Conservation (phyloP, 2,113 vertebrate genomes). For the Siniperca chuatsi region DNA sequence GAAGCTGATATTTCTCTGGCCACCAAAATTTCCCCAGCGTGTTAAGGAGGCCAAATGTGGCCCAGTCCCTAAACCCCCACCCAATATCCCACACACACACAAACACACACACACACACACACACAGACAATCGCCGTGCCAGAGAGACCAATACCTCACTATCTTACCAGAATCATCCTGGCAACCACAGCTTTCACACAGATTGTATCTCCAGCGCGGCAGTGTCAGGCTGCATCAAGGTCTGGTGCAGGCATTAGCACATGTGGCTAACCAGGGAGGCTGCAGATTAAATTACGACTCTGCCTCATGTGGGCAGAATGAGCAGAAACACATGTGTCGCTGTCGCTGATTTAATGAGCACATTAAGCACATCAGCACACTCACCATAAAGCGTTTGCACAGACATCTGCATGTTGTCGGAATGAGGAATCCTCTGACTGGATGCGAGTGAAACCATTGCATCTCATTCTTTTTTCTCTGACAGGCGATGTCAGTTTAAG, state of each 20-base stretch:
- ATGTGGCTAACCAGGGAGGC: slow-evolving; percentile 76
- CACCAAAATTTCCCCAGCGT: slow-evolving; percentile 62
- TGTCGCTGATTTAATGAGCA: slow-evolving; percentile 73
- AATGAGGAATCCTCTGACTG: slow-evolving; percentile 16
- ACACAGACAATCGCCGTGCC: background rate
- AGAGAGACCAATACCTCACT: slow-evolving; percentile 32
- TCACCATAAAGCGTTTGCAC: slow-evolving; percentile 55
- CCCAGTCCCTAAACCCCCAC: background rate
- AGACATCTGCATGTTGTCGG: slow-evolving; percentile 59
- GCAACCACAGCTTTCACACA: slow-evolving; percentile 42
- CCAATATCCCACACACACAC: background rate
- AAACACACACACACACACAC: background rate
- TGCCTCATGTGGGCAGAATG: slow-evolving; percentile 62
- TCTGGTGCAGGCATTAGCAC: slow-evolving; percentile 67
- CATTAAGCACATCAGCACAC: slow-evolving; percentile 72
- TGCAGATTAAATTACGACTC: slow-evolving; percentile 75
- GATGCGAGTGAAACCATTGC: slow-evolving; percentile 8
- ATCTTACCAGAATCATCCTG: slow-evolving; percentile 52
- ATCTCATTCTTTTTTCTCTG: background rate
- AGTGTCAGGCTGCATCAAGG: slow-evolving; percentile 65
- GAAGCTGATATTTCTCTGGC: slow-evolving; percentile 64
- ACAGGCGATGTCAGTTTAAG: slow-evolving; percentile 14
- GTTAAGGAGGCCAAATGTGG: slow-evolving; percentile 50
- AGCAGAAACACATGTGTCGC: slow-evolving; percentile 75
- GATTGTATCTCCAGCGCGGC: slow-evolving; percentile 49